These are phyloP conservation scores for Rousettus leschenaultii DNA, from an alignment of 2,113 vertebrate species.

Conservation along the genomic window DNA sequence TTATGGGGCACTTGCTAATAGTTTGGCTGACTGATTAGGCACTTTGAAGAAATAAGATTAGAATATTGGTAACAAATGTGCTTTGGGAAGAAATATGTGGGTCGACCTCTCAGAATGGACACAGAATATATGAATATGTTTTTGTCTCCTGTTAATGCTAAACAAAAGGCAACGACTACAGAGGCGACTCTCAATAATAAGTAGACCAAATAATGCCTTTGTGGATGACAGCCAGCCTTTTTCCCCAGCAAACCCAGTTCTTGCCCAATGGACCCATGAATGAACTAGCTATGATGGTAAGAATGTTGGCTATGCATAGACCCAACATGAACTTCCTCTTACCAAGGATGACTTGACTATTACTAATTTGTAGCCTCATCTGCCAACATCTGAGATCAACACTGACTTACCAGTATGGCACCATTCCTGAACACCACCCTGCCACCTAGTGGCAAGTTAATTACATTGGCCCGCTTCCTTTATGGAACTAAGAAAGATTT, in stretches of 20 bases:
- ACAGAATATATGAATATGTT: background rate
- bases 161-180: background rate
- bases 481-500: background rate
- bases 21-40: background rate
- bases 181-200: background rate
- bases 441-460: slow-evolving; percentile 45
- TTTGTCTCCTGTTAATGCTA: background rate
- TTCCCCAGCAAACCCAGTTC: background rate
- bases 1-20: background rate
- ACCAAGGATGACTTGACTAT: background rate
- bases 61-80: background rate
- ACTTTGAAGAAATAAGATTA: background rate
- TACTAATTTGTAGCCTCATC: background rate
- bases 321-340: background rate
- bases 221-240: background rate
- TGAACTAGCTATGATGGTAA: background rate
- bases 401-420: background rate
- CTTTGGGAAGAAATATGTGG: background rate
- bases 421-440: slow-evolving; percentile 46
- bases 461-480: background rate
- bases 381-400: background rate
- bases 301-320: background rate
- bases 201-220: background rate
- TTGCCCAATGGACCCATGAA: background rate
- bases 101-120: background rate